Evolutionary conservation across 35 echinoderm and acorn worm genomes (phyloP), one percentile per base, ranked within the genome.

Genomic region (Lytechinus pictus): DNA sequence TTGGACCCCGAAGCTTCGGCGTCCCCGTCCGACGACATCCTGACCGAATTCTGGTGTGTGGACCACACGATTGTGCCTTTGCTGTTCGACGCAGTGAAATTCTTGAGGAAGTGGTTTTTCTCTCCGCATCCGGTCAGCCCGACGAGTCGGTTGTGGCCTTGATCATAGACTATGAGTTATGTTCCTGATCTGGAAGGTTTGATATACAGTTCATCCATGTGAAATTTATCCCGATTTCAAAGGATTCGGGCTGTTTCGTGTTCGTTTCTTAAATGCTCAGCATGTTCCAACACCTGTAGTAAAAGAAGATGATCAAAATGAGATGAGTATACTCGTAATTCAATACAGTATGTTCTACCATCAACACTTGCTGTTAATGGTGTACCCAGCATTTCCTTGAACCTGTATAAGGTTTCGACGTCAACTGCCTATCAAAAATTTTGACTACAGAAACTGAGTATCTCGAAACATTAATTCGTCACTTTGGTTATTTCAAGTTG

Each of bases 1-100:
- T 90, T 90, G 29, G 52, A 52, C 88, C 88, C 88, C 29, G 66
- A 79, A 24, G 66, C 88, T 54, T 90, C 88, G 88, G 88, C 88
- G 88, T 90, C 88, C 10, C 28, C 88, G 4, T 90, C 88, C 29
- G 88, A 52, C 52, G 88, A 90, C 88, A 90, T 90, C 27, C 88
- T 90, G 27, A 54, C 52, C 29, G 88, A 90, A 44, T 52, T 44
- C 88, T 28, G 88, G 28, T 90, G 88, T 90, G 88, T 90, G 88
- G 88, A 90, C 88, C 88, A 90, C 88, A 90, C 88, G 66, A 79
- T 79, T 79, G 8, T 19, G 66, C 66, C 19, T 79, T 79, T 24
- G 66, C 19, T 24, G 66, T 79, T 79, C 66, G n/a, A 24, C 19
- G 19, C 66, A 24, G 66, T 19, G 21, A 24, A 79, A 79, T 79